Percentiles rank a stretch among this genome's conserved stretches.
Evolutionary conservation across 2,113 vertebrate species (phyloP).

Genomic region (Phylloscopus whistleri): DNA sequence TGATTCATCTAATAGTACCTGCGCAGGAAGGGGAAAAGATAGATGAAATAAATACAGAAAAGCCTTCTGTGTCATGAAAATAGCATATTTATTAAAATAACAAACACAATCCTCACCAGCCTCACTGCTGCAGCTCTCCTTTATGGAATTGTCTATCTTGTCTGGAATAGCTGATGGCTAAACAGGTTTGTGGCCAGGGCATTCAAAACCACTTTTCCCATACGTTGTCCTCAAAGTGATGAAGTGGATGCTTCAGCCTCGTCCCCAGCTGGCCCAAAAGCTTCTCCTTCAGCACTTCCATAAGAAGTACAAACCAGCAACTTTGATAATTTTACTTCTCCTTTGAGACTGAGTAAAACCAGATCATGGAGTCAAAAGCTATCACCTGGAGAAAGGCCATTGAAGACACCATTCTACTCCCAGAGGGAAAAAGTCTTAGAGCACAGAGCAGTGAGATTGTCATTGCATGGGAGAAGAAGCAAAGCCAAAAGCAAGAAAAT

Average conservation of each 20-base stretch:
- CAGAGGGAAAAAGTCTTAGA: background rate
- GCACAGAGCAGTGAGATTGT: background rate
- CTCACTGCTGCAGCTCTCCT: background rate
- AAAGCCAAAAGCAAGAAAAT: background rate
- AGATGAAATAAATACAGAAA: background rate
- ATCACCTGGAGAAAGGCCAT: rapidly evolving
- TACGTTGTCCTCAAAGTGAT: background rate
- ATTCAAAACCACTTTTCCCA: background rate
- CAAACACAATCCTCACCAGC: background rate
- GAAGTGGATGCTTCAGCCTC: background rate
- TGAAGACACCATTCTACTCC: background rate
- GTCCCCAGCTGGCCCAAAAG: background rate
- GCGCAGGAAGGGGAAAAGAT: background rate
- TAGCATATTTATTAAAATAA: background rate
- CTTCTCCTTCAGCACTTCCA: background rate
- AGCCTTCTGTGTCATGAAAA: background rate
- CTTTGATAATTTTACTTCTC: background rate
- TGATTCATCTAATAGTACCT: background rate
- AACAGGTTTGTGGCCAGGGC: background rate
- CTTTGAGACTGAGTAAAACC: background rate
- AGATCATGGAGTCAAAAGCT: background rate
- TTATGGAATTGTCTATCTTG: background rate
- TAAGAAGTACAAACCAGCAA: background rate
- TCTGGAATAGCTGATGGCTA: background rate
- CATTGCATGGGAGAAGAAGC: background rate